Evolutionary conservation across 2,888 invertebrate species (phyloP).

Genomic region (Trichogramma dendrolimi): DNA sequence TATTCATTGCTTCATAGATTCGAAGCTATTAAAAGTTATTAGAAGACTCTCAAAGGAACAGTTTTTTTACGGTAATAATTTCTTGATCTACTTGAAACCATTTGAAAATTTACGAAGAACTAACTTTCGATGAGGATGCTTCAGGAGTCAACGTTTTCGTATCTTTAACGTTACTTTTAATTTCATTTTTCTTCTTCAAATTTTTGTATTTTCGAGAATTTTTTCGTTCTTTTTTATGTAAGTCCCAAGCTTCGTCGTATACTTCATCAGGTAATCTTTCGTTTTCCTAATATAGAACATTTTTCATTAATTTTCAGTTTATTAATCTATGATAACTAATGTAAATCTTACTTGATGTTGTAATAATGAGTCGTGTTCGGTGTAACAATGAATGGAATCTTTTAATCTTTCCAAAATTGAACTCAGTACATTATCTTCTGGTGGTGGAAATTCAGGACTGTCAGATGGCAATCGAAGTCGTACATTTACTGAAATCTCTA

Average conservation of each 20-base stretch:
- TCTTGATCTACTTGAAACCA: too few relatives aligned
- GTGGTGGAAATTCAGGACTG: constrained; percentile 42
- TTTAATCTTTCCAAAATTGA: constrained; percentile 74
- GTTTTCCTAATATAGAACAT: constrained; percentile 50
- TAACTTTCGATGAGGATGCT: too few relatives aligned
- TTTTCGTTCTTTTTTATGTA: constrained; percentile 20
- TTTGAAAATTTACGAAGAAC: too few relatives aligned
- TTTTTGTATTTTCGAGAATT: too few relatives aligned
- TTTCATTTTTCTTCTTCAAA: too few relatives aligned
- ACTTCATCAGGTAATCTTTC: constrained; percentile 90
- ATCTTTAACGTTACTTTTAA: too few relatives aligned
- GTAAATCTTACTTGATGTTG: constrained; percentile 61
- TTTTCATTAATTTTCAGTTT: neutral
- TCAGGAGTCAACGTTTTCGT: too few relatives aligned
- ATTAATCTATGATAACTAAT: too few relatives aligned
- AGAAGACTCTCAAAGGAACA: too few relatives aligned
- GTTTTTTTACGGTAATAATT: too few relatives aligned
- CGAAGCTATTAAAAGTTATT: too few relatives aligned
- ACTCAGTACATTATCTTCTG: constrained; percentile 80
- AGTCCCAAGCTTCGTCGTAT: constrained; percentile 48
- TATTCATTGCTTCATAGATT: too few relatives aligned
- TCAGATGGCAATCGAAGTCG: constrained; percentile 55
- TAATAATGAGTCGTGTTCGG: constrained; percentile 90
- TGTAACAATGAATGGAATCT: constrained; percentile 64
- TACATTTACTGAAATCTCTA: constrained; percentile 48